Conservation (phyloP, 2,113 vertebrate genomes). For the Misgurnus mizolepis region DNA sequence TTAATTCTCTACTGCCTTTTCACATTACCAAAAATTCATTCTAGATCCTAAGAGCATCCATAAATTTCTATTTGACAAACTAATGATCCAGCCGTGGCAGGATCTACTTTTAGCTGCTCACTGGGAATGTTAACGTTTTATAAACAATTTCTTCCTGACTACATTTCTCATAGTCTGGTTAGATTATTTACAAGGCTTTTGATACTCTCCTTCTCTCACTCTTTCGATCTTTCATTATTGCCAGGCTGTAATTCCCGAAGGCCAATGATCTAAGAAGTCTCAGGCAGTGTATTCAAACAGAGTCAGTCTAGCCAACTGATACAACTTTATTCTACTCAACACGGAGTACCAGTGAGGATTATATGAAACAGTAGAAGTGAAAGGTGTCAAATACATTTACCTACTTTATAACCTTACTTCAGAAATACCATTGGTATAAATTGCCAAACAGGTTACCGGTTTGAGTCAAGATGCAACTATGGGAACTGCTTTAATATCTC, state of each 20-base stretch:
- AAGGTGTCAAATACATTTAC: background rate
- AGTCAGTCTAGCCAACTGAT: background rate
- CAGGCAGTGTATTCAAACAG: background rate
- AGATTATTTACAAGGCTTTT: constrained; percentile 33
- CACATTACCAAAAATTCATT: background rate
- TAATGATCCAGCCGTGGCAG: constrained; percentile 10
- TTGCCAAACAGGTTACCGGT: background rate
- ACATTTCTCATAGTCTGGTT: constrained; percentile 23
- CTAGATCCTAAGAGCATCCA: background rate
- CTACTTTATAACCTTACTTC: no score
- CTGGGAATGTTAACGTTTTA: constrained; percentile 25
- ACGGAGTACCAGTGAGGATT: background rate
- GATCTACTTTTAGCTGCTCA: constrained; percentile 1
- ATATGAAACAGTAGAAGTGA: background rate
- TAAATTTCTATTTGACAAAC: constrained; percentile 9
- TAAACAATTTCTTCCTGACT: constrained; percentile 8
- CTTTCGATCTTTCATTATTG: background rate
- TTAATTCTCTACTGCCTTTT: background rate
- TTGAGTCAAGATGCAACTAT: background rate
- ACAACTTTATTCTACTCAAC: constrained; percentile 1
- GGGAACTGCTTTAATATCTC: background rate
- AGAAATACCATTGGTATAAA: no score
- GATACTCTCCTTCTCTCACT: background rate
- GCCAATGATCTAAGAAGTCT: constrained; percentile 1
- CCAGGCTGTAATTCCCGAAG: constrained; percentile 16